Base-by-base conservation (phyloP, 2,797 vertebrate genomes). In the Sebastes hopkinsi region DNA sequence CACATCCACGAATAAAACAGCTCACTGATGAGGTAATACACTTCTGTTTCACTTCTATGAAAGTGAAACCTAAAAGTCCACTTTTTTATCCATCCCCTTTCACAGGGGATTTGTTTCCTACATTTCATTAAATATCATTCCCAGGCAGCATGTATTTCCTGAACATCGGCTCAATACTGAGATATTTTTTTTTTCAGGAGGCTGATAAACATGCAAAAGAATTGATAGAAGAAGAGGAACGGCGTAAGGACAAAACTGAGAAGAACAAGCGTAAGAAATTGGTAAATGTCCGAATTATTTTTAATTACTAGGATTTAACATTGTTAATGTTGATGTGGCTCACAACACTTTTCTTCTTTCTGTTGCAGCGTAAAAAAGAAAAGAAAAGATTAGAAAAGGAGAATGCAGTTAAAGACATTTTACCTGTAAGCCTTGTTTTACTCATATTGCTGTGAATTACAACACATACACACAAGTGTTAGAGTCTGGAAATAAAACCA, bases 201-300 rank as follows among this genome's bases (percentile, higher is more conserved):
- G 94, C 94, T 55, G 92, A 92, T 70, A 92, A 79, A 92, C 92
- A 91, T 82, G 86, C 88, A 38, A 88, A 92, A 61, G 91, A 94
- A 71, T 72, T 94, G 14, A n/a, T 92, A n/a, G 89, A 92, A 62
- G 92, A 95, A 75, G 92, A 96, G 54, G 86, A 94, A 80, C 91
- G 85, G 7, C 85, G 72, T 52, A 94, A 94, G 36, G 87, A 81
- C 5, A 96, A 90, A 84, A 83, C 91, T 4, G 85, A 93, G 60
- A 95, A 82, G 77, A 96, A 96, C 85, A 96, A 92, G 77, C 90
- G 82, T 34, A 96, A 96, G 71, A 96, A 95, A 86, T 75, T 92
- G 92, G 96, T 96, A 10, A 84, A 89, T 68, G 20, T 77, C 2
- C 2, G 18, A 18, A 38, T 38, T 38, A 38, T 38, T 38, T 38